Percentiles rank a stretch among this genome's conserved stretches.
Evolutionary conservation across 2,888 invertebrate species (phyloP).

Genomic region (Brachypterus glaber): DNA sequence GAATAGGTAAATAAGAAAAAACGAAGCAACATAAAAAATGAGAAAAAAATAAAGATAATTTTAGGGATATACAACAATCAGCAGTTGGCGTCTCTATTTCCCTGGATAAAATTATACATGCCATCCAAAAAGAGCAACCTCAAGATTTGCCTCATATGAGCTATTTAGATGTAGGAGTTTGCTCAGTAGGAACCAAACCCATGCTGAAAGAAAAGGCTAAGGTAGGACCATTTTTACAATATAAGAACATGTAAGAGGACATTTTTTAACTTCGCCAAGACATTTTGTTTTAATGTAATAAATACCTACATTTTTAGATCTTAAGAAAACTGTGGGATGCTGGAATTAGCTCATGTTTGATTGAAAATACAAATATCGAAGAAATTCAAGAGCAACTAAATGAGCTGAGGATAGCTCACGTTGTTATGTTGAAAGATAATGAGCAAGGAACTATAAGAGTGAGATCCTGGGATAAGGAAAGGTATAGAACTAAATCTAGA

Average conservation of each 20-base stretch:
- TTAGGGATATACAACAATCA: too few relatives aligned
- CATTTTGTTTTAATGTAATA: too few relatives aligned
- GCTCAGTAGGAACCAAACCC: slow-evolving; percentile 51
- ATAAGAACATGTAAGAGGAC: too few relatives aligned
- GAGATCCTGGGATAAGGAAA: slow-evolving; percentile 54
- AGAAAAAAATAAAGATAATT: too few relatives aligned
- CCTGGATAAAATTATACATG: slow-evolving; percentile 64
- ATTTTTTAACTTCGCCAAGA: too few relatives aligned
- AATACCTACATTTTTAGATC: slow-evolving; percentile 32
- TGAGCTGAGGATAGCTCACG: slow-evolving; percentile 51
- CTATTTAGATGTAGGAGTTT: slow-evolving; percentile 55
- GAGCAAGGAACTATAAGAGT: slow-evolving; percentile 49
- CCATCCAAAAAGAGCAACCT: slow-evolving; percentile 46
- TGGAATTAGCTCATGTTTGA: slow-evolving; percentile 54
- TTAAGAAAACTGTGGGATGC: slow-evolving; percentile 60
- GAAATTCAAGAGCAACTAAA: slow-evolving; percentile 56
- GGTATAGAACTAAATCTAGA: too few relatives aligned
- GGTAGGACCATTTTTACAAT: too few relatives aligned
- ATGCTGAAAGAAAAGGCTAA: slow-evolving; percentile 47
- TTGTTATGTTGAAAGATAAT: slow-evolving; percentile 53
- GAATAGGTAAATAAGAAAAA: slow-evolving; percentile 24
- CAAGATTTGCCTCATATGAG: slow-evolving; percentile 35
- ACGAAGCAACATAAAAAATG: background rate
- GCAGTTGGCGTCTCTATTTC: slow-evolving; percentile 61
- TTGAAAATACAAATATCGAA: slow-evolving; percentile 52